Conservation (phyloP, 1,140 invertebrate genomes). For the Drosophila sp. region DNA sequence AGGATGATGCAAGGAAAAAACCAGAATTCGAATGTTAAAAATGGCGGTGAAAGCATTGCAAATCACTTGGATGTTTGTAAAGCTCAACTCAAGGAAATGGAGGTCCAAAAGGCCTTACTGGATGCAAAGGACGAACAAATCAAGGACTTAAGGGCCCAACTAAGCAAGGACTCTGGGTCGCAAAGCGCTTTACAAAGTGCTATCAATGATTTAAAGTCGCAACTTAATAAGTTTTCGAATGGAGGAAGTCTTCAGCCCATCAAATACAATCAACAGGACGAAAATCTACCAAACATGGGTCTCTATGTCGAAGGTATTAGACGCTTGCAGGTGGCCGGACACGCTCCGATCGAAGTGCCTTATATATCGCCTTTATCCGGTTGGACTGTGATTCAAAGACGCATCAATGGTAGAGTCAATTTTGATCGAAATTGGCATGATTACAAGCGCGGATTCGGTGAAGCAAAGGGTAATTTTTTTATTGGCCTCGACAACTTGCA, state of each 20-base stretch:
- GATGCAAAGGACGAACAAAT: too few species aligned
- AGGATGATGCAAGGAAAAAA: too few species aligned
- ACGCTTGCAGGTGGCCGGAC: neutral
- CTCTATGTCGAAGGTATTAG: neutral
- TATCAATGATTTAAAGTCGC: neutral
- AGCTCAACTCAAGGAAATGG: too few species aligned
- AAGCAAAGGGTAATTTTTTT: conserved; percentile 86
- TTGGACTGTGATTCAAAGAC: conserved; percentile 86
- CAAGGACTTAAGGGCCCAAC: too few species aligned
- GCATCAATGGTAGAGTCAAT: conserved; percentile 85
- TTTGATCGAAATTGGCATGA: conserved; percentile 86
- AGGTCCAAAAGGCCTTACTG: too few species aligned
- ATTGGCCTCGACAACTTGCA: conserved; percentile 85
- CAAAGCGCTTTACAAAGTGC: too few species aligned
- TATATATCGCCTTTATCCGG: conserved; percentile 56
- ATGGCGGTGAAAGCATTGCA: too few species aligned
- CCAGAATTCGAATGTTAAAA: too few species aligned
- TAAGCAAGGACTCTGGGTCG: too few species aligned
- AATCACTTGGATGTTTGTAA: too few species aligned
- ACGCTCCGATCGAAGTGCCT: neutral
- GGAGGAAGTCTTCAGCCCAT: neutral
- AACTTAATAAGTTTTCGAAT: neutral
- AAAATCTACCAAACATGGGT: neutral
- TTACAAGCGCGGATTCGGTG: conserved; percentile 86
- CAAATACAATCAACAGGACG: neutral